Base-by-base conservation (phyloP, 2,113 vertebrate genomes). In the Irena cyanogastra region DNA sequence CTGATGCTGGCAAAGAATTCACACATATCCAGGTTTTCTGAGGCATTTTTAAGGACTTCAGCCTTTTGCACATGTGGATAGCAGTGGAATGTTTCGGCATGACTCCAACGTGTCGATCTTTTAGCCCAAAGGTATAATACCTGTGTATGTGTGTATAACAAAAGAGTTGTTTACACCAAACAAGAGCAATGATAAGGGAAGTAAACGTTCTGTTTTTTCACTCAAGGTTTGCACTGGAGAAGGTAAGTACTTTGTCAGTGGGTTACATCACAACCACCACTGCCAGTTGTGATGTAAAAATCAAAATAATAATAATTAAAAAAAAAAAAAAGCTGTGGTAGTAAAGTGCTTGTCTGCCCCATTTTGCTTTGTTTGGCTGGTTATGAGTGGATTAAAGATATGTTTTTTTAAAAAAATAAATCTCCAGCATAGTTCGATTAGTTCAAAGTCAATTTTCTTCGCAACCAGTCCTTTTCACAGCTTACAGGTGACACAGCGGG, bases 301-400 rank as follows among this genome's bases (percentile, higher is more conserved):
- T 41, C 71, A 54, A 78, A 80, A 91, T 24, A 74, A 81, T 68
- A 54, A 86, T 60, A 50, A 84, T 45, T 37, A 8, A 42, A 57
- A 21, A 21, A 45, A 88, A 80, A 53, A 96, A 95, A 97, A 97
- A 98, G 98, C 99, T 99, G 99, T 99, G 98, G 98, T 99, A 99
- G 99, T 99, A 98, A 99, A 99, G 98, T 99, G 99, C 99, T 99
- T 99, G 99, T 99, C 98, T 99, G 98, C 98, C 98, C 98, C 97
- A 98, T 98, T 99, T 98, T 99, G 99, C 99, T 99, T 99, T 98
- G 98, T 99, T 99, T 99, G 99, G 99, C 99, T 99, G 99, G 99
- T 99, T 99, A 99, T 99, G 99, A 99, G 99, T 99, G 99, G 98
- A 99, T 99, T 99, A 99, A 99, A 98, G 98, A 99, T 98, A 98